Conservation (phyloP, 2,888 invertebrate species). For the Ecdyonurus torrentis region DNA sequence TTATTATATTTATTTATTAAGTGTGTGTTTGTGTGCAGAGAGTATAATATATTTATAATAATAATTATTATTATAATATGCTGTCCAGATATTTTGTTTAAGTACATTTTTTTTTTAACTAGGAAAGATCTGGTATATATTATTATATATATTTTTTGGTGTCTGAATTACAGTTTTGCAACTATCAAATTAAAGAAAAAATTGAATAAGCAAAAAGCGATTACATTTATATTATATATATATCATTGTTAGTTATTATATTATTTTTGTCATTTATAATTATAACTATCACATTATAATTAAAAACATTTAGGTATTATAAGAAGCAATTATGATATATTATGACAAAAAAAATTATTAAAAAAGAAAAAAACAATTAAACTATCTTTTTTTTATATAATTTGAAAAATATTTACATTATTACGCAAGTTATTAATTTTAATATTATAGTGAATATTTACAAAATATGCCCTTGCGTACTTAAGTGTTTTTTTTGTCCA, state of each 20-base stretch:
- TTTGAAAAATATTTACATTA: neutral
- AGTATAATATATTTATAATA: neutral
- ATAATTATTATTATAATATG: no score
- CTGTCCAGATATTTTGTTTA: no score
- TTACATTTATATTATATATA: neutral
- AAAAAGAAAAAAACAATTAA: no score
- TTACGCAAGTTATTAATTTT: neutral
- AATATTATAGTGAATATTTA: neutral
- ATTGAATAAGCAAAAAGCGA: neutral
- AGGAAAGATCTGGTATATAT: no score
- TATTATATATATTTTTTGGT: neutral
- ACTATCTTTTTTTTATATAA: no score
- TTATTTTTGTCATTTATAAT: neutral
- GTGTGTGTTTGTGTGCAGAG: neutral
- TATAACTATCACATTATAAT: neutral
- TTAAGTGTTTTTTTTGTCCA: no score
- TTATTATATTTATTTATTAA: neutral
- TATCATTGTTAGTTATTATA: no score
- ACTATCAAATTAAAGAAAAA: neutral
- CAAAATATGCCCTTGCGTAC: neutral
- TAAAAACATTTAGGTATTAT: neutral
- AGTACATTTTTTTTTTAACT: no score
- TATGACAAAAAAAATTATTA: neutral
- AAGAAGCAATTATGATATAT: neutral
- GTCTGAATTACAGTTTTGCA: conserved; percentile 1